Percentiles rank a stretch among this genome's conserved stretches.
These are phyloP conservation scores for Bucco capensis DNA, from an alignment of 2,113 vertebrate species.

Conservation along the genomic window DNA sequence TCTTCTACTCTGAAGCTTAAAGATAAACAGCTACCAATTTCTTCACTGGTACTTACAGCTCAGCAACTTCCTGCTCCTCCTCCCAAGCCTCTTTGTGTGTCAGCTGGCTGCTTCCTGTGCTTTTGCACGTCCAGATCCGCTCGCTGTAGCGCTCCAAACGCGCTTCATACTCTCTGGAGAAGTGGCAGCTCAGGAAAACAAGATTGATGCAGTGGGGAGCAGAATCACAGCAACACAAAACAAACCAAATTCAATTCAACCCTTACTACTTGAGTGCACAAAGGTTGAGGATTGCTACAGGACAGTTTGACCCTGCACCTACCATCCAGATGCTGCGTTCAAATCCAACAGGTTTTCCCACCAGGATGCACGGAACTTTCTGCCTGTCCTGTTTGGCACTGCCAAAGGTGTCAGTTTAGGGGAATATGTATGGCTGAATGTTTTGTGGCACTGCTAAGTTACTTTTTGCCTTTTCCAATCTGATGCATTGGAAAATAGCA, in stretches of 20 bases:
- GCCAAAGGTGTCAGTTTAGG: background rate
- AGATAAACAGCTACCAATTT: background rate
- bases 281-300: background rate
- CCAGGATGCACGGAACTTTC: background rate
- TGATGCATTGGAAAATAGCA: background rate
- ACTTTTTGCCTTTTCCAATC: background rate
- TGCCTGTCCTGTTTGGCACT: background rate
- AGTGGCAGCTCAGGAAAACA: conserved; percentile 80
- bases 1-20: background rate
- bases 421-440: fast-evolving
- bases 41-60: conserved; percentile 85
- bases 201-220: background rate
- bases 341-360: background rate
- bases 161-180: conserved; percentile 89
- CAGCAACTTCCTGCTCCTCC: conserved; percentile 97
- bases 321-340: fast-evolving
- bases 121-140: conserved; percentile 96
- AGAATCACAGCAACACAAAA: background rate
- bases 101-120: conserved; percentile 95
- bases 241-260: background rate
- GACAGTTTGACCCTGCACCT: background rate
- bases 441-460: background rate
- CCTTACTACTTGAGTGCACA: background rate
- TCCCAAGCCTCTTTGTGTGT: conserved; percentile 99
- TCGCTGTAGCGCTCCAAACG: conserved; percentile 87